A percentile compares a stretch with the other conserved stretches of the same genome.
These are phyloP conservation scores for Rhipidura dahli DNA, from an alignment of 2,113 vertebrate genomes.

Conservation along the genomic window DNA sequence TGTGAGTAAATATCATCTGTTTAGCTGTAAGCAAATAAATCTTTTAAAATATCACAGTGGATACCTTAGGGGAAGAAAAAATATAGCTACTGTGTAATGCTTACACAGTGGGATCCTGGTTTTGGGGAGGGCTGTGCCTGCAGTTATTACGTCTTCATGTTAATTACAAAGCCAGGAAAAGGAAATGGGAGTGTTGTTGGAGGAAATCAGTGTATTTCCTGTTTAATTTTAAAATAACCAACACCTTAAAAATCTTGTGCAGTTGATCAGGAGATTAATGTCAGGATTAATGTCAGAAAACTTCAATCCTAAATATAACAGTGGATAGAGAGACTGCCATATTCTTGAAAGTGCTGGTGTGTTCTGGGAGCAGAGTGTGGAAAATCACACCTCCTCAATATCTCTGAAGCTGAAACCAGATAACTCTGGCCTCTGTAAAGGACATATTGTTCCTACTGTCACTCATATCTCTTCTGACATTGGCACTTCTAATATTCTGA, in stretches of 20 bases:
- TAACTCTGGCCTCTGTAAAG: not conserved
- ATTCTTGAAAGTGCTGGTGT: not conserved
- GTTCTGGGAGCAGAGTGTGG: not conserved
- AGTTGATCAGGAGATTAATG: not conserved
- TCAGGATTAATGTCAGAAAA: not conserved
- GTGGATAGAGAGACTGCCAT: not conserved
- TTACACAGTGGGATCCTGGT: not conserved
- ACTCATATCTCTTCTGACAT: not conserved
- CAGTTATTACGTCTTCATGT: not conserved
- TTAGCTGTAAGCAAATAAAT: slow-evolving; percentile 7
- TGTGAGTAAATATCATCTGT: not conserved
- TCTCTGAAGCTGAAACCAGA: not conserved
- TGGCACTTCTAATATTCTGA: not conserved
- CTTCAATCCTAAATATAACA: not conserved
- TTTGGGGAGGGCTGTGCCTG: not conserved
- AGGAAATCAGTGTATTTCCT: not conserved
- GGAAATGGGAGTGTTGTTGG: not conserved
- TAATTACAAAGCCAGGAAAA: not conserved
- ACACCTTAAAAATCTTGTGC: not conserved
- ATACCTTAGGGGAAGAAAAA: not conserved
- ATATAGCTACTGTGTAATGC: not conserved
- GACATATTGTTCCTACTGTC: not conserved
- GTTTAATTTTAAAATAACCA: not conserved
- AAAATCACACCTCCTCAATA: not conserved
- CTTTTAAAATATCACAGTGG: not conserved